A percentile compares a stretch with the other conserved stretches of the same genome.
phyloP scores from a whole-genome alignment of 2,888 invertebrate species.

The Pseudoips prasinana region DNA sequence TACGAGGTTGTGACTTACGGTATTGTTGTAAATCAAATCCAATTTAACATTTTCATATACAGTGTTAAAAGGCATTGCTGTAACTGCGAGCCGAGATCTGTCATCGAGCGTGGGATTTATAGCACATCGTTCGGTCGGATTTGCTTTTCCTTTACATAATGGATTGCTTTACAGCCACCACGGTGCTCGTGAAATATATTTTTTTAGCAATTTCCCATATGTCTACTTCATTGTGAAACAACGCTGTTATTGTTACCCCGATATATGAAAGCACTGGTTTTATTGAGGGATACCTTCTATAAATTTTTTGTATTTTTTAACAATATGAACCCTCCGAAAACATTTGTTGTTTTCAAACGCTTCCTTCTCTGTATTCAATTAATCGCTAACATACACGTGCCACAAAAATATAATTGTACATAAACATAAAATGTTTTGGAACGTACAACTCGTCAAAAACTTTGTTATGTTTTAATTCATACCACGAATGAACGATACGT shows the following conservation, averaged over 20 bases:
- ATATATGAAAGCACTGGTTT: conserved; percentile 25
- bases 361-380: too few relatives aligned
- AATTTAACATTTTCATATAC: conserved; percentile 50
- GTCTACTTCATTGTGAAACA: conserved; percentile 36
- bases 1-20: conserved; percentile 29
- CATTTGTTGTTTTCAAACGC: too few relatives aligned
- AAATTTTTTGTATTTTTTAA: too few relatives aligned
- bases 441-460: too few relatives aligned
- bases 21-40: conserved; percentile 43
- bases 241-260: conserved; percentile 29
- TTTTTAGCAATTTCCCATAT: conserved; percentile 39
- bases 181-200: conserved; percentile 17
- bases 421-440: too few relatives aligned
- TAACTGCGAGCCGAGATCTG: conserved; percentile 45
- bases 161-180: conserved; percentile 46
- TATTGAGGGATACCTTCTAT: conserved; percentile 24
- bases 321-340: too few relatives aligned
- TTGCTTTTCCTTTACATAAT: conserved; percentile 45
- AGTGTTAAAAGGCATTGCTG: conserved; percentile 46
- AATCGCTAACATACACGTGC: too few relatives aligned
- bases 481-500: too few relatives aligned
- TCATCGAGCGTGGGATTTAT: conserved; percentile 52
- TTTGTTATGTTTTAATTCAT: too few relatives aligned
- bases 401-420: too few relatives aligned
- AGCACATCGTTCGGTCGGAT: conserved; percentile 49